phyloP scores from a whole-genome alignment of 2,113 vertebrate genomes.

The Eira barbara region DNA sequence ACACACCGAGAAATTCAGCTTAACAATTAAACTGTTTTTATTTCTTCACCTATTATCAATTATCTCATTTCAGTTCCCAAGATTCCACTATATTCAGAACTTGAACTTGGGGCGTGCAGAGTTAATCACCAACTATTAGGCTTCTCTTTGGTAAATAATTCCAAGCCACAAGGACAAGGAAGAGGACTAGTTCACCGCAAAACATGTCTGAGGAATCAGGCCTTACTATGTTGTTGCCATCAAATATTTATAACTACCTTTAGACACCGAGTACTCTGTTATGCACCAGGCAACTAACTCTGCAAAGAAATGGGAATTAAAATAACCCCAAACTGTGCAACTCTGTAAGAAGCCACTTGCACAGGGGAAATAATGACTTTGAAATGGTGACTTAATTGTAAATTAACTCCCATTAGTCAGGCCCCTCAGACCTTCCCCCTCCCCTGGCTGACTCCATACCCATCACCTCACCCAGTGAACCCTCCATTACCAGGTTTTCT shows the following conservation, averaged over 20 bases:
- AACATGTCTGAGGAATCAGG: neutral
- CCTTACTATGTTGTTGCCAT: neutral
- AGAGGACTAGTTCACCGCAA: neutral
- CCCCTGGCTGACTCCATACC: no score
- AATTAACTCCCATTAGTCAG: neutral
- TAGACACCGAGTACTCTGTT: neutral
- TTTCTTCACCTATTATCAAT: neutral
- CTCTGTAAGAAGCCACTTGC: neutral
- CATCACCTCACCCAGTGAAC: neutral
- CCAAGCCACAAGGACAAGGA: conserved; percentile 21
- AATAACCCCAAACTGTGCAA: neutral
- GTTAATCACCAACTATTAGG: neutral
- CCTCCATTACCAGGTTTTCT: neutral
- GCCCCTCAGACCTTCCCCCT: neutral
- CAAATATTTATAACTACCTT: neutral
- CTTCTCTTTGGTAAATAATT: conserved; percentile 3
- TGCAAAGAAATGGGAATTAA: neutral
- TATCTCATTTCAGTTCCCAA: neutral
- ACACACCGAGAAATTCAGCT: neutral
- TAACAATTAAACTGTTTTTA: neutral
- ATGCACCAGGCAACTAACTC: neutral
- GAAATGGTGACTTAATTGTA: neutral
- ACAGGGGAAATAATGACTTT: neutral
- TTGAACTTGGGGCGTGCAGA: neutral
- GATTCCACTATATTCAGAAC: neutral